These are phyloP conservation scores for Xiphydria camelus DNA, from an alignment of 2,888 invertebrate genomes.

Conservation along the genomic window DNA sequence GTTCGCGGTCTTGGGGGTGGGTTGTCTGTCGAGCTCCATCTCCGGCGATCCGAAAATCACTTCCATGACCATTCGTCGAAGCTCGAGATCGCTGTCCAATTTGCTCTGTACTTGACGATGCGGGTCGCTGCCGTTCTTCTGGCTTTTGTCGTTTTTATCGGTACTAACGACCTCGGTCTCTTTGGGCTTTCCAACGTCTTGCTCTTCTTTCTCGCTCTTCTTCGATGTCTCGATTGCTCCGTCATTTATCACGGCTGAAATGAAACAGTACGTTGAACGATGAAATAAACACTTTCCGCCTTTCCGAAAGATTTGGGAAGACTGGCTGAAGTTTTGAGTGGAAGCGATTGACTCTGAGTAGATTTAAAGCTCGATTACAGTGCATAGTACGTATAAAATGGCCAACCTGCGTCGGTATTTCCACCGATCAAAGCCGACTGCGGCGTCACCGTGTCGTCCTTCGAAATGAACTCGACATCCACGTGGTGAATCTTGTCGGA, in stretches of 20 bases:
- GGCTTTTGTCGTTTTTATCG: constrained; percentile 7
- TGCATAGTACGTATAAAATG: no score
- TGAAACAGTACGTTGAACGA: no score
- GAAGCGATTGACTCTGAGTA: no score
- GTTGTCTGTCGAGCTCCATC: no score
- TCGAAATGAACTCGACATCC: constrained; percentile 1
- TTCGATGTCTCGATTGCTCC: no score
- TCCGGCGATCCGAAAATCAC: constrained; percentile 50
- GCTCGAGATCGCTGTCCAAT: constrained; percentile 35
- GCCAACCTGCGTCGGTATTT: constrained; percentile 8
- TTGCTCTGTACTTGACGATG: constrained; percentile 8
- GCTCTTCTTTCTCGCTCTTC: constrained; percentile 15
- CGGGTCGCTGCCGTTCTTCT: neutral
- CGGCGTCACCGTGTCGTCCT: constrained; percentile 8
- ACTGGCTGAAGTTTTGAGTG: no score
- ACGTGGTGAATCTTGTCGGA: no score
- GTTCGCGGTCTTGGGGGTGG: constrained; percentile 1
- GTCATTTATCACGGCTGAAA: no score
- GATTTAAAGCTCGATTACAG: no score
- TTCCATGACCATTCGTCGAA: constrained; percentile 54
- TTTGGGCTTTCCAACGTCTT: neutral
- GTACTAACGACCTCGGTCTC: constrained; percentile 2
- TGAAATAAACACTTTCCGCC: no score
- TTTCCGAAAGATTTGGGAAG: no score
- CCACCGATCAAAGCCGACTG: constrained; percentile 14